Evolutionary conservation across 2,113 vertebrate genomes (phyloP), one percentile per base, ranked within the genome.

Genomic region (Bucco capensis): DNA sequence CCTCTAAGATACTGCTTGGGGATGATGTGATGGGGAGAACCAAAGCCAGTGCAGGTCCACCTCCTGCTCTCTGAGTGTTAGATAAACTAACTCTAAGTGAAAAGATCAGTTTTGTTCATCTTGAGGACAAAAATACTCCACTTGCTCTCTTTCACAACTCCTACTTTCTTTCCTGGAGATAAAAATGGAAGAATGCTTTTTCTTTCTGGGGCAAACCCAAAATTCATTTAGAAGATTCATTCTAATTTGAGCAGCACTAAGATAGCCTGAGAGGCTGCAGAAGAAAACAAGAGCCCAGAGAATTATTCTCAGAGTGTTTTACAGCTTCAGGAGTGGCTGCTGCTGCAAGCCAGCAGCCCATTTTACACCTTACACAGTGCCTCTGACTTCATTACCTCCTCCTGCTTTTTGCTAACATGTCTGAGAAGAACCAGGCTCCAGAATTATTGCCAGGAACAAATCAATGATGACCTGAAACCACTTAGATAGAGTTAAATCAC

Each of bases 141-240:
- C 9, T 60, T 47, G 25, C 56, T 46, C 5, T 42, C 21, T 35
- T 44, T 74, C 53, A 46, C 58, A 69, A 62, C 23, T 37, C 50
- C 30, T 4, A 4, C 25, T 40, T 79, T 46, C 72, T 58, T 46
- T 22, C 31, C 33, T 38, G 37, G 19, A 53, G 50, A 30, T 58
- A 35, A 49, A 90, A 75, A 27, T 14, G 13, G 42, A 73, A 51
- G 17, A 10, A 35, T 57, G 31, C 57, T 54, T 75, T 64, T 65
- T 14, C 31, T 79, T 35, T 2, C 3, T 33, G 23, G 5, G 21
- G 12, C 53, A 54, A 58, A 57, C 50, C n/a, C n/a, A n/a, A 37
- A 15, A 27, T 3, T 0, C 0, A 28, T 12, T 51, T 13, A 1
- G 8, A 12, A 46, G 16, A 28, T 9, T 19, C 35, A 27, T 47